Percentiles rank a stretch among this genome's conserved stretches.
These are phyloP conservation scores for Taenioides sp. DNA, from an alignment of 2,797 vertebrate species.

Conservation along the genomic window DNA sequence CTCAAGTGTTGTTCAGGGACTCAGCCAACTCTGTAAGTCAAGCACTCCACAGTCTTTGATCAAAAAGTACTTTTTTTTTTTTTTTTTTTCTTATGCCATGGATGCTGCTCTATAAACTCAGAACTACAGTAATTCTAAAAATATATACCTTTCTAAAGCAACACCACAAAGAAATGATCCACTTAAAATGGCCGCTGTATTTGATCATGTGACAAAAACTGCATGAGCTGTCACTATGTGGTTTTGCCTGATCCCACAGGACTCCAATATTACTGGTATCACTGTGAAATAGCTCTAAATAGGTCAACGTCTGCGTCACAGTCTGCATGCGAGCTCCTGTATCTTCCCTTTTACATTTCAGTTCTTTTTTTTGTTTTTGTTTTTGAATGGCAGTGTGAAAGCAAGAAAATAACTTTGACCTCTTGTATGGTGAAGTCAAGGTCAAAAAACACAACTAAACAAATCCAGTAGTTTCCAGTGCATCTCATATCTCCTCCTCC, in stretches of 20 bases:
- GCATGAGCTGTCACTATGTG: not conserved
- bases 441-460: slow-evolving; percentile 5
- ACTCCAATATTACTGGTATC: not conserved
- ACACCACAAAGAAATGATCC: not conserved
- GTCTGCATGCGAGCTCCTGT: not conserved
- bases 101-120: too few relatives aligned
- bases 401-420: not conserved
- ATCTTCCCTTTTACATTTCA: not conserved
- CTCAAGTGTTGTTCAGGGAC: too few relatives aligned
- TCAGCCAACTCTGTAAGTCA: too few relatives aligned
- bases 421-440: not conserved
- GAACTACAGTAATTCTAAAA: not conserved
- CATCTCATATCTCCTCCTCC: not conserved
- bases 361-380: not conserved
- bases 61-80: too few relatives aligned
- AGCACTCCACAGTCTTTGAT: too few relatives aligned
- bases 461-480: slow-evolving; percentile 21
- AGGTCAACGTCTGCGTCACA: slow-evolving; percentile 13
- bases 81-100: too few relatives aligned
- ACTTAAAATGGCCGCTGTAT: not conserved
- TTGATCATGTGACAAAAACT: slow-evolving; percentile 13
- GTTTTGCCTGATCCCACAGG: slow-evolving; percentile 6
- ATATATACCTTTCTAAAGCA: not conserved
- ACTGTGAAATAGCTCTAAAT: slow-evolving; percentile 15
- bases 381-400: not conserved